These are phyloP conservation scores for Tupiocoris notatus DNA, from an alignment of 2,888 invertebrate species.

Conservation along the genomic window DNA sequence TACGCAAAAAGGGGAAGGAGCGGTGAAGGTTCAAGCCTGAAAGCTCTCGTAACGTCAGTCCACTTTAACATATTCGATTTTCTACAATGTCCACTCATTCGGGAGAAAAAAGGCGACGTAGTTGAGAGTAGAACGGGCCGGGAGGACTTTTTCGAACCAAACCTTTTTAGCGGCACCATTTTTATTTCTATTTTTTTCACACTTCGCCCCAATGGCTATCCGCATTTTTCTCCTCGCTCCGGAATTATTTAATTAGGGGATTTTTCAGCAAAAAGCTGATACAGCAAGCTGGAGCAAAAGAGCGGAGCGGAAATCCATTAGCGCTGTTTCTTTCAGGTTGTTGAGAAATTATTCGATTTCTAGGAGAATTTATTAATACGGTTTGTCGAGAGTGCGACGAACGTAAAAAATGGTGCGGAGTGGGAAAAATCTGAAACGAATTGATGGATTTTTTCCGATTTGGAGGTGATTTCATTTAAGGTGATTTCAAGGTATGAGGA, in stretches of 20 bases:
- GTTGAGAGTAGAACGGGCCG: neutral
- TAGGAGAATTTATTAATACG: too few relatives aligned
- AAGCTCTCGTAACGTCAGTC: conserved; percentile 20
- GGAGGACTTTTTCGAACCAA: conserved; percentile 9
- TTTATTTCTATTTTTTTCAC: conserved; percentile 5
- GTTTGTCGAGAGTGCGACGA: too few relatives aligned
- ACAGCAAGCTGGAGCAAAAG: neutral
- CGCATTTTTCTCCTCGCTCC: neutral
- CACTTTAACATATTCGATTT: conserved; percentile 47
- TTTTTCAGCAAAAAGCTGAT: neutral
- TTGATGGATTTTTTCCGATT: too few relatives aligned
- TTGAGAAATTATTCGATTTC: too few relatives aligned
- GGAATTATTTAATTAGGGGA: conserved; percentile 30
- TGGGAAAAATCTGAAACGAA: too few relatives aligned
- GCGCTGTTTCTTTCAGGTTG: too few relatives aligned
- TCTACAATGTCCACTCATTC: conserved; percentile 42
- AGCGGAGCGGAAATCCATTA: neutral
- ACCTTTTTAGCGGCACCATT: conserved; percentile 18
- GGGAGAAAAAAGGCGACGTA: conserved; percentile 1
- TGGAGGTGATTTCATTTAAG: too few relatives aligned
- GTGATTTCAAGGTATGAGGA: too few relatives aligned
- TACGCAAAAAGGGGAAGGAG: neutral
- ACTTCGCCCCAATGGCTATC: neutral
- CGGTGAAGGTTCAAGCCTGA: conserved; percentile 4
- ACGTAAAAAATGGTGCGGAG: too few relatives aligned